Evolutionary conservation across 1,140 invertebrate genomes (phyloP), one percentile per base, ranked within the genome.

Genomic region (Pogonomyrmex californicus): DNA sequence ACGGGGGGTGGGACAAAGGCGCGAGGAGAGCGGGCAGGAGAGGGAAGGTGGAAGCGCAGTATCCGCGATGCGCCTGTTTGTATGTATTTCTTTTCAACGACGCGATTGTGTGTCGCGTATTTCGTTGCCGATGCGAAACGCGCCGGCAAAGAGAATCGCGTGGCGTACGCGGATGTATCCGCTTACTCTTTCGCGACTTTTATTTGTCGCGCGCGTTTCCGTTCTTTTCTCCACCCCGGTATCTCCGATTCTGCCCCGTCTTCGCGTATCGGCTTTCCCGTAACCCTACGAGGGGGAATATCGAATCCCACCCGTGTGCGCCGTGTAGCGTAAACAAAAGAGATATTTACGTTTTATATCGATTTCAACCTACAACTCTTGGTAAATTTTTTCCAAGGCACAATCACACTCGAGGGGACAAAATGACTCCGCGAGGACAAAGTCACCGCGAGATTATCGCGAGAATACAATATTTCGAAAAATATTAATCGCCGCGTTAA

Each of bases 21-120:
- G 49, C 1, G 51, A 4, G 36, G 51, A 4, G 36, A 33, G 2
- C 2, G 30, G n/a, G n/a, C 7, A 38, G 62, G 10, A 14, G 33
- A 4, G 1, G n/a, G 47, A 47, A 23, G 23, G 23, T 3, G n/a
- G 47, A 47, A 70, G 23, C 23, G 14, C 23, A 0, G 14, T 23
- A 36, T 36, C 14, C 70, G 51, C 36, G 51, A 73, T 14, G 23
- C 38, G 23, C 79, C 0, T 23, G 23, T 23, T 23, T 60, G 33
- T 82, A 73, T 82, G 54, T 73, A 60, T 60, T 60, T 36, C 66
- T 73, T 54, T 82, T 51, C 17, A 49, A 41, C 58, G 7, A 17
- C 33, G 3, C 54, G 66, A 82, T 82, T 73, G 79, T 73, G 79
- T 60, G 38, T 54, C 77, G 62, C 77, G 77, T 41, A 73, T 73